Conservation (phyloP, 2,797 vertebrate species). For the Chaunax sp. region DNA sequence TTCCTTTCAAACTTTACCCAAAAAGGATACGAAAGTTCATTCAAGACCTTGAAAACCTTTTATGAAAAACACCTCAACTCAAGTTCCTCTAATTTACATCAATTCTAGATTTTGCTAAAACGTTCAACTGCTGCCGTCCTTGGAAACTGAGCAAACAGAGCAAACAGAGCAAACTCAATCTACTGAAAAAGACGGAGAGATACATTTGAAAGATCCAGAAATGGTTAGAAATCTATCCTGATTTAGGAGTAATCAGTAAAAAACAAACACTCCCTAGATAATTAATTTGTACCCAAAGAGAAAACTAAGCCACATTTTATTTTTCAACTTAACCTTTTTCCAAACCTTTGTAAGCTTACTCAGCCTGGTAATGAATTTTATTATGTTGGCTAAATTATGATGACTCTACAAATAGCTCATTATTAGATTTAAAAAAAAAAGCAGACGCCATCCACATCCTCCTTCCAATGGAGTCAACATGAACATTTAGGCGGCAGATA, state of each 20-base stretch:
- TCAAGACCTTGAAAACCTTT: no score
- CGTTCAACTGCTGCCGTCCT: no score
- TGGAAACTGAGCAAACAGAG: no score
- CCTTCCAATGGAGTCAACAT: neutral
- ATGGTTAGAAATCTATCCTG: neutral
- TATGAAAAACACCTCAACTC: no score
- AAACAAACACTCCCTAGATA: neutral
- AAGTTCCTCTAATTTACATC: no score
- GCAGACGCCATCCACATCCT: neutral
- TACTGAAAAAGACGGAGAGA: no score
- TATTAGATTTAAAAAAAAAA: neutral
- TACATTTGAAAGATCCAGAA: no score
- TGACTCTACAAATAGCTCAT: neutral
- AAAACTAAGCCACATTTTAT: neutral
- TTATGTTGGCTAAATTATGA: neutral
- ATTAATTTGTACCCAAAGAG: neutral
- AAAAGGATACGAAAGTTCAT: no score
- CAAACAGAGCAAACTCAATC: no score
- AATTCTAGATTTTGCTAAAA: no score
- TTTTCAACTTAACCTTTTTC: neutral
- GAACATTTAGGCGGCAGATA: constrained; percentile 6
- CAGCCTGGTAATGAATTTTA: neutral
- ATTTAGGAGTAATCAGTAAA: neutral
- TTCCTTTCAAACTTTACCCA: no score
- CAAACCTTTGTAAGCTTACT: neutral